phyloP scores from a whole-genome alignment of 2,113 vertebrate genomes.

The Garra rufa region DNA sequence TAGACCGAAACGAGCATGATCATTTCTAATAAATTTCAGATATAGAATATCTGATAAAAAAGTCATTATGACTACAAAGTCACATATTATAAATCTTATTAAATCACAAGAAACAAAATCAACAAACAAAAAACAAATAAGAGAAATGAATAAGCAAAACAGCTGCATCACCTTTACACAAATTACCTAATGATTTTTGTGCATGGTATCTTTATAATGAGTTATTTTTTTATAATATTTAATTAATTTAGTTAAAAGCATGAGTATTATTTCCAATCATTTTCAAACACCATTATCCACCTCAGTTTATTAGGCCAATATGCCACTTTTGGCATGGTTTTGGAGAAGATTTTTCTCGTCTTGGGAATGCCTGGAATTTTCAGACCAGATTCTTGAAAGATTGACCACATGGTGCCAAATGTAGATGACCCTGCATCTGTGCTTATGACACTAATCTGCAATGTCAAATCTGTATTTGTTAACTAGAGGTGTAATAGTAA shows the following conservation, averaged over 20 bases:
- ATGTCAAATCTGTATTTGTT: not conserved
- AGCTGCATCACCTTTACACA: not conserved
- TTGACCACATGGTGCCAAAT: not conserved
- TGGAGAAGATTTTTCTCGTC: not conserved
- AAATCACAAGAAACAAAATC: not conserved
- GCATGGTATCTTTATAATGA: not conserved
- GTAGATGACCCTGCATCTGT: not conserved
- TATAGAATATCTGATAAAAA: not conserved
- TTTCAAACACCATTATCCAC: conserved; percentile 26
- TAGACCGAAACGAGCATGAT: too few species aligned
- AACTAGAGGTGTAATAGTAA: too few species aligned
- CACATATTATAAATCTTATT: too few species aligned
- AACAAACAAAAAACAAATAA: not conserved
- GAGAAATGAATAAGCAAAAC: not conserved
- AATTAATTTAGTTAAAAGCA: not conserved
- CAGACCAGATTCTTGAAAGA: not conserved
- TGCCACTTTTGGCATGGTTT: conserved; percentile 31
- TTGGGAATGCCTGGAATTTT: not conserved
- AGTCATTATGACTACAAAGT: not conserved
- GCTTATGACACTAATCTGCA: not conserved
- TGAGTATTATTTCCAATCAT: too few species aligned
- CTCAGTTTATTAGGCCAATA: conserved; percentile 5
- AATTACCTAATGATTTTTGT: not conserved
- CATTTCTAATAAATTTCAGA: not conserved
- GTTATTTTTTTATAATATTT: not conserved